Evolutionary conservation across 2,113 vertebrate species (phyloP), one percentile per base, ranked within the genome.

Genomic region (Hippocampus zosterae): DNA sequence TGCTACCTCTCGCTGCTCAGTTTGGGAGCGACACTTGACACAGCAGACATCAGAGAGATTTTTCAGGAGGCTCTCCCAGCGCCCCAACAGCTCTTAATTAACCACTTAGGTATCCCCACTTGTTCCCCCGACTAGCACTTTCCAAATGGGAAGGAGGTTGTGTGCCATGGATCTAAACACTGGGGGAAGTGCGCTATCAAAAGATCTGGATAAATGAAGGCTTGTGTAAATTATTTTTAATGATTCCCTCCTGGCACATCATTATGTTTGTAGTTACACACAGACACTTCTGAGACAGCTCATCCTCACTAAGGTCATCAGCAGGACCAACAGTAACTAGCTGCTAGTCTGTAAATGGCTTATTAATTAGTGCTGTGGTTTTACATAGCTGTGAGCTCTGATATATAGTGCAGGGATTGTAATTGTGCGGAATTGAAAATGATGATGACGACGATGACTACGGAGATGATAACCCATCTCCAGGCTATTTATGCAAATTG

Each of bases 161-260:
- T 93, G 93, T 91, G 88, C 92, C 87, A 91, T 74, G 91, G 94
- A 94, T 96, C 95, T 95, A 94, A 96, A 95, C 95, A 95, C 95
- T 89, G 89, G 95, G 90, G 96, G 94, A 97, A 95, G 94, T 92
- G 81, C 74, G 90, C 94, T 98, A 97, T 99, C 96, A 99, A 98
- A 99, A 97, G 96, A 96, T 96, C 95, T 95, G 95, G 96, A 95
- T 98, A 98, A 99, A 98, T 97, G 96, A 98, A 99, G 96, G 95
- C 96, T 96, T 98, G 95, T 98, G 97, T 98, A 98, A 98, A 99
- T 99, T 97, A 98, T 98, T 99, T 99, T 98, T 99, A 99, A 98
- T 98, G 96, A 98, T 96, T 98, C 97, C 96, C 97, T 96, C 95
- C 96, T 98, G 97, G 96, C 96, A 94, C 95, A 94, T 96, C 97